Percentiles rank a stretch among this genome's conserved stretches.
These are phyloP conservation scores for Mylabris phalerata DNA, from an alignment of 1,140 invertebrate species.

Conservation along the genomic window DNA sequence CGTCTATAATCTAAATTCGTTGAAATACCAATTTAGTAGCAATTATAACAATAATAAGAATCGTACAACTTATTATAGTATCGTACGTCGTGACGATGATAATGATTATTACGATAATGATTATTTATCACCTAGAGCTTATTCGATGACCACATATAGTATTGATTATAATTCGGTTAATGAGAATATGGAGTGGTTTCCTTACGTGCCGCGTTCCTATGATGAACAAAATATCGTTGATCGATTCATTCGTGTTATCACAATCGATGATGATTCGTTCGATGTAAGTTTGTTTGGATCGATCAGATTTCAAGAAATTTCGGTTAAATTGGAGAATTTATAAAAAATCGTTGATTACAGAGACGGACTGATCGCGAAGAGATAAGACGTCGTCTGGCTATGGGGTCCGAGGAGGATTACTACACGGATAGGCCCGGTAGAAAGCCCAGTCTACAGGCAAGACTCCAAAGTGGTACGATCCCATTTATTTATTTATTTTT, in stretches of 20 bases:
- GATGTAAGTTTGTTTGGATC: slow-evolving; percentile 37
- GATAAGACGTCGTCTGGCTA: slow-evolving; percentile 79
- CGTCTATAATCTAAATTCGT: slow-evolving; percentile 35
- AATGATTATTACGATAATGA: slow-evolving; percentile 37
- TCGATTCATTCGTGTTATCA: slow-evolving; percentile 58
- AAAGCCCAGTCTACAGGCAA: slow-evolving; percentile 80
- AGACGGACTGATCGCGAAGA: slow-evolving; percentile 86
- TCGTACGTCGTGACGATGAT: slow-evolving; percentile 28
- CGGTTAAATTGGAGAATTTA: neutral
- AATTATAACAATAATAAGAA: slow-evolving; percentile 27
- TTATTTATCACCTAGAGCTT: slow-evolving; percentile 38
- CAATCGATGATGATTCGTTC: slow-evolving; percentile 44
- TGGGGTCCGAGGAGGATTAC: slow-evolving; percentile 77
- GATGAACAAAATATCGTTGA: slow-evolving; percentile 56
- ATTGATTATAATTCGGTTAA: slow-evolving; percentile 42
- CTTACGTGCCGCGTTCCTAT: slow-evolving; percentile 38
- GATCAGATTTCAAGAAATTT: neutral
- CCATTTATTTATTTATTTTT: slow-evolving; percentile 33
- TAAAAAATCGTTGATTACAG: slow-evolving; percentile 48
- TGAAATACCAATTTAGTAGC: slow-evolving; percentile 33
- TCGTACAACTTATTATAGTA: slow-evolving; percentile 37
- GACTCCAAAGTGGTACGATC: slow-evolving; percentile 66
- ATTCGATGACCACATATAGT: slow-evolving; percentile 36
- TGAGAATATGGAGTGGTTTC: slow-evolving; percentile 43
- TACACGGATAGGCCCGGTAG: slow-evolving; percentile 59